A percentile compares a stretch with the other conserved stretches of the same genome.
Conservation (phyloP, 2,113 vertebrate species). For the Myocastor coypus region DNA sequence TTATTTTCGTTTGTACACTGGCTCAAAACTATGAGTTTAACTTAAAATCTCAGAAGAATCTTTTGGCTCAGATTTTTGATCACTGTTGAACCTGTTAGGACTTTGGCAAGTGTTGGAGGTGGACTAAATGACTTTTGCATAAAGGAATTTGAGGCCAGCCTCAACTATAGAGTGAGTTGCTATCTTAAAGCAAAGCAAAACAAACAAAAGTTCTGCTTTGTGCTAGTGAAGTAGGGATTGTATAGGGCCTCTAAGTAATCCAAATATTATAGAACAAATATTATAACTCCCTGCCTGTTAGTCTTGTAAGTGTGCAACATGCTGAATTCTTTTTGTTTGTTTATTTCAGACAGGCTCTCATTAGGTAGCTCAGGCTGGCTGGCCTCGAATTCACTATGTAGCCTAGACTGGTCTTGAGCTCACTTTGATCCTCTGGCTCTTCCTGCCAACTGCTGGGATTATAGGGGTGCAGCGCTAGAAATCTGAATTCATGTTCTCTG, state of each 20-base stretch:
- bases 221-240: background rate
- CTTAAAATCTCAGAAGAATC: background rate
- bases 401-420: background rate
- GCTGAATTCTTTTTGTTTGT: background rate
- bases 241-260: background rate
- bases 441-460: background rate
- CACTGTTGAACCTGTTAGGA: background rate
- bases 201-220: background rate
- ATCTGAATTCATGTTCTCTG: background rate
- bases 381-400: background rate
- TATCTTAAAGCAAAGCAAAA: background rate
- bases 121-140: background rate
- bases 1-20: background rate
- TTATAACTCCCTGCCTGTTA: background rate
- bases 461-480: background rate
- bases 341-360: background rate
- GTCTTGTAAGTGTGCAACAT: background rate
- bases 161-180: background rate
- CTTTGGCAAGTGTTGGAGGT: background rate
- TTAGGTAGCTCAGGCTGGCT: background rate
- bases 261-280: background rate
- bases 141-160: background rate
- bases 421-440: background rate
- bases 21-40: background rate
- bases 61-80: background rate